These are phyloP conservation scores for Pitangus sulphuratus DNA, from an alignment of 2,797 vertebrate species.

Conservation along the genomic window DNA sequence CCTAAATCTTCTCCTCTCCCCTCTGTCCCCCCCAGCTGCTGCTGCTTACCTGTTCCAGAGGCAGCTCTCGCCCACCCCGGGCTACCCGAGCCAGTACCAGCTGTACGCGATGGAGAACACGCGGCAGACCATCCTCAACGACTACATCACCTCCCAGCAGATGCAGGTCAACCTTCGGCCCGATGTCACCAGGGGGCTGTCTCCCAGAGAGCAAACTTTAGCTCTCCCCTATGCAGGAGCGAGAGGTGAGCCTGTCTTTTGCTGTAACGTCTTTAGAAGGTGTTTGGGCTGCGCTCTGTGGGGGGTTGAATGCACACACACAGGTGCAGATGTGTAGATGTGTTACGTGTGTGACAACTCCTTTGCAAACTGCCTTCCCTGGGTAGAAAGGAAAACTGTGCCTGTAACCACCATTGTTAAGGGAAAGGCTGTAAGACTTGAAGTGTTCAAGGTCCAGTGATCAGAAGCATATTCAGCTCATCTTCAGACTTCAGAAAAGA, in stretches of 20 bases:
- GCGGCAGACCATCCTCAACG: constrained; percentile 97
- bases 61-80: constrained; percentile 91
- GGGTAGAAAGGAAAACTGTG: background rate
- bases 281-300: background rate
- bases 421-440: background rate
- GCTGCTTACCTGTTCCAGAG: constrained; percentile 95
- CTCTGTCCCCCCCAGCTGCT: constrained; percentile 59
- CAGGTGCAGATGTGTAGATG: accelerated
- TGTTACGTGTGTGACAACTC: background rate
- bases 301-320: accelerated
- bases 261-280: no score
- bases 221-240: constrained; percentile 88
- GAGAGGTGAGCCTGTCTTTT: constrained; percentile 80
- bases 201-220: constrained; percentile 90
- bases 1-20: background rate
- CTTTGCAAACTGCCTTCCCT: background rate
- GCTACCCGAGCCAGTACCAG: constrained; percentile 96
- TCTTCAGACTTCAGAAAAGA: background rate
- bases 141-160: constrained; percentile 99
- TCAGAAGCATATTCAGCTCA: background rate
- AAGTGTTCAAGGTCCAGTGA: background rate
- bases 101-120: constrained; percentile 99
- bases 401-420: background rate
- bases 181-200: constrained; percentile 88
- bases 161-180: constrained; percentile 96